phyloP scores from a whole-genome alignment of 2,113 vertebrate species.

The Ardeotis arabs region DNA sequence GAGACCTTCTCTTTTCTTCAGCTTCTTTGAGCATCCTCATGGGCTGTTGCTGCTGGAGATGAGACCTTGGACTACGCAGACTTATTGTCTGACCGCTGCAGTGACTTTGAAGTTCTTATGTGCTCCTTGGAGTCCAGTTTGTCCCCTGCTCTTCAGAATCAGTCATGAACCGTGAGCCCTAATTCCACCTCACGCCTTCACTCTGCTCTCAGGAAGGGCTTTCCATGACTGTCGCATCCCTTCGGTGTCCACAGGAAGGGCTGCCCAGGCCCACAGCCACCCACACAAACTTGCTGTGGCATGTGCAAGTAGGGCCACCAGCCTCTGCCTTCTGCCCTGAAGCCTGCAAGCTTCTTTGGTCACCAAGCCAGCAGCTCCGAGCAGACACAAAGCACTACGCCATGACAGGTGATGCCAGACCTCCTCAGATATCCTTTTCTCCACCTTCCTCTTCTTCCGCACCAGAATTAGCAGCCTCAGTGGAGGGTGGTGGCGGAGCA shows the following conservation, averaged over 20 bases:
- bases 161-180: background rate
- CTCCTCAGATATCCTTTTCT: background rate
- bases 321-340: background rate
- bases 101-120: background rate
- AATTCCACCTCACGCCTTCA: background rate
- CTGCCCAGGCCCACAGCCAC: background rate
- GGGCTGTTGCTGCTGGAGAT: background rate
- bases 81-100: background rate
- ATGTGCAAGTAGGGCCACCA: no score
- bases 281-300: background rate
- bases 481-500: background rate
- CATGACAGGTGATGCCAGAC: background rate
- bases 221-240: background rate
- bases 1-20: background rate
- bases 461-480: fast-evolving
- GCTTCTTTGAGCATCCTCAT: background rate
- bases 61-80: background rate
- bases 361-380: background rate
- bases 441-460: background rate
- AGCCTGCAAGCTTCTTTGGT: background rate
- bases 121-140: background rate
- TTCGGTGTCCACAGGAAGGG: fast-evolving
- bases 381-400: background rate
- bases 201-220: background rate
- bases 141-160: background rate